Base-by-base conservation (phyloP, 2,888 invertebrate genomes). In the Perizoma flavofasciatum region DNA sequence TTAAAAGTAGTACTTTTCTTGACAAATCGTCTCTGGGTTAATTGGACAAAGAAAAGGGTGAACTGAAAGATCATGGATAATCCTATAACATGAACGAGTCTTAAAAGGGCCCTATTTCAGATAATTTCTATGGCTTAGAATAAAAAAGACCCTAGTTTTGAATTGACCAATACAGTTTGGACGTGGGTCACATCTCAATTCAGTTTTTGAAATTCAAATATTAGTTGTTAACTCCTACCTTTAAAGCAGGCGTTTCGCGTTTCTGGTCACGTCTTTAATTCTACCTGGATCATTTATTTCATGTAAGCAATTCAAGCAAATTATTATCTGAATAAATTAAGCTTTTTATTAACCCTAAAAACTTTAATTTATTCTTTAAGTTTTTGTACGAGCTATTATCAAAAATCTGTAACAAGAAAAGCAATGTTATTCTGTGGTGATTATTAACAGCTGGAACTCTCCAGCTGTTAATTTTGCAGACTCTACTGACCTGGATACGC, bases 161-260 rank as follows among this genome's bases (percentile, higher is more conserved):
- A 54, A 67, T 61, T 46, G 62, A 61, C 68, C 65, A 61, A 66
- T 66, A 59, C 59, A 63, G 39, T 43, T 52, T 35, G 51, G 53
- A 66, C 69, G 68, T 69, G 68, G 55, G 37, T 33, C 40, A 66
- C 37, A 33, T 51, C 46, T 58, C 57, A 68, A 64, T 61, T 34
- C 44, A 56, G 45, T 47, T 63, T 61, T 57, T 65, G 61, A 62
- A 68, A 66, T 70, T 70, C 63, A 66, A 67, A 68, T 66, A 55
- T 49, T 55, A 55, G 49, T 63, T 60, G 67, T 65, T 63, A 65
- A 51, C 47, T 61, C 51, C 48, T 48, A 51, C 62, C 47, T 53
- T 62, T 59, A 60, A 63, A 61, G 59, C 58, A 54, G 45, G 53
- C 52, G 47, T 37, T 61, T 53, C 11, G n/a, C 45, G 32, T 56